phyloP scores from a whole-genome alignment of 2,888 invertebrate species.

The Drosophila meridiana region DNA sequence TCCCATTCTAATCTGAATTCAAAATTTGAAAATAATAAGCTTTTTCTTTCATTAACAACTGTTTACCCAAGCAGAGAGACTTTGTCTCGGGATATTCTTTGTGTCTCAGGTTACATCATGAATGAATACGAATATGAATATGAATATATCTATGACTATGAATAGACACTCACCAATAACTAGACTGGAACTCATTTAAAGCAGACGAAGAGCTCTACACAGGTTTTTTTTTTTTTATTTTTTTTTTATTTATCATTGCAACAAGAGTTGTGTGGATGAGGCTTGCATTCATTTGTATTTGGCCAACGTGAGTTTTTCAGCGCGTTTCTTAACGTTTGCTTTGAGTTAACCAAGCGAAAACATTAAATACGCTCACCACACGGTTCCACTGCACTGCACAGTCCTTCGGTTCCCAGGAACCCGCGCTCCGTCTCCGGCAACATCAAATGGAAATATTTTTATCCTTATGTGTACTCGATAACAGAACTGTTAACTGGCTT shows the following conservation, averaged over 20 bases:
- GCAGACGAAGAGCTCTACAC: neutral
- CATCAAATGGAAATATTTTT: neutral
- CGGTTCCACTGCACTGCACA: slow-evolving; percentile 1
- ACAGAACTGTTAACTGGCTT: neutral
- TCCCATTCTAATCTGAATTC: neutral
- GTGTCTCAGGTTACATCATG: neutral
- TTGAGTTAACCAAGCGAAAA: slow-evolving; percentile 37
- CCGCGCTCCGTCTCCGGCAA: neutral
- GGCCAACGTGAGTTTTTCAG: neutral
- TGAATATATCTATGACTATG: neutral
- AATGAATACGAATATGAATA: neutral
- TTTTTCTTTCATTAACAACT: slow-evolving; percentile 2
- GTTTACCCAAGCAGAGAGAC: neutral
- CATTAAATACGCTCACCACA: slow-evolving; percentile 4
- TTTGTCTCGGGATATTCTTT: neutral
- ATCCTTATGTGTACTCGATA: neutral
- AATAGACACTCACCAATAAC: slow-evolving; percentile 2
- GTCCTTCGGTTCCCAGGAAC: neutral
- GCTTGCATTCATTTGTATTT: neutral
- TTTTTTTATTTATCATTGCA: neutral
- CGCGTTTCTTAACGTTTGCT: neutral
- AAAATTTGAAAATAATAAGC: neutral
- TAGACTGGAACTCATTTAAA: neutral
- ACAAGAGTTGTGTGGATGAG: neutral
- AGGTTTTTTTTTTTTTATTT: no score